These are phyloP conservation scores for Caerostris extrusa DNA, from an alignment of 1,140 invertebrate genomes.

Conservation along the genomic window DNA sequence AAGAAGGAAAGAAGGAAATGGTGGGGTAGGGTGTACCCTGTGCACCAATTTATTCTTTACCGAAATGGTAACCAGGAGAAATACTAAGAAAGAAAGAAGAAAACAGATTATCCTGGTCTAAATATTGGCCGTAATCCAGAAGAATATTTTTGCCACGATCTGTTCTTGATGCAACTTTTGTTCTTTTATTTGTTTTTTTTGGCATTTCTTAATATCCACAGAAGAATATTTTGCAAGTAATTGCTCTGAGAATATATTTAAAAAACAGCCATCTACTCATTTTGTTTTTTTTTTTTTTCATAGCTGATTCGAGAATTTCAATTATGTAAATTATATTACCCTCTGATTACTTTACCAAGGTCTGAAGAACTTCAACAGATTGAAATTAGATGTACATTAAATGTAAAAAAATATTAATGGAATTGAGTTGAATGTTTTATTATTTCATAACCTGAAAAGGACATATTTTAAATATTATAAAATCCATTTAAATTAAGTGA, in stretches of 20 bases:
- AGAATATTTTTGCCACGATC: constrained; percentile 19
- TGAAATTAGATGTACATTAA: not conserved
- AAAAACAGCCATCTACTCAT: not conserved
- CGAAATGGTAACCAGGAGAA: constrained; percentile 34
- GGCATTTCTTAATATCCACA: constrained; percentile 1
- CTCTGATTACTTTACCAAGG: not conserved
- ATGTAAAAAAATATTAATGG: not conserved
- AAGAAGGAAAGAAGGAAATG: not conserved
- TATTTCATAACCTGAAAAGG: not conserved
- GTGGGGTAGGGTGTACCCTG: not conserved
- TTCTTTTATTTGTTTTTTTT: constrained; percentile 24
- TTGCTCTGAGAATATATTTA: constrained; percentile 29
- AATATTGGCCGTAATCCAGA: constrained; percentile 37
- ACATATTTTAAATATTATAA: no score
- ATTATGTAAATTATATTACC: constrained; percentile 30
- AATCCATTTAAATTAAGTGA: no score
- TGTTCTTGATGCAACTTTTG: constrained; percentile 4
- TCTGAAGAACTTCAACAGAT: not conserved
- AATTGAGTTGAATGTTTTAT: not conserved
- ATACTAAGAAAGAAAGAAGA: not conserved
- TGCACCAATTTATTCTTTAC: constrained; percentile 29
- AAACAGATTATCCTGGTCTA: constrained; percentile 32
- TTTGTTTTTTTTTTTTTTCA: not conserved
- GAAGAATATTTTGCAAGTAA: not conserved
- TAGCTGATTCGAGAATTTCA: constrained; percentile 2